A percentile compares a stretch with the other conserved stretches of the same genome.
Evolutionary conservation across 2,797 vertebrate species (phyloP).

Genomic region (Simalia tracyae): DNA sequence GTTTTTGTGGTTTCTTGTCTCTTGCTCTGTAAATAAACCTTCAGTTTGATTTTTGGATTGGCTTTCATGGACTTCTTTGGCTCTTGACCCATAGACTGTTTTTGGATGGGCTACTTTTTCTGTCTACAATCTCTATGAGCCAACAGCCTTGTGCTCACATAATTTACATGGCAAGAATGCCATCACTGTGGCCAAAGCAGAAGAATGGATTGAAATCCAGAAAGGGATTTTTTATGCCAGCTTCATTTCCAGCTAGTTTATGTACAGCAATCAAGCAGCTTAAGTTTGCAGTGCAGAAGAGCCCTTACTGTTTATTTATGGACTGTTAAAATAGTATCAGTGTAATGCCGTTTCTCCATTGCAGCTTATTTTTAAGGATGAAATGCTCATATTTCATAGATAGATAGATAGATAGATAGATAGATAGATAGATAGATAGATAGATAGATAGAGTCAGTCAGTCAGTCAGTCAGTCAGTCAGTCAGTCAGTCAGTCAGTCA

Average conservation of each 20-base stretch:
- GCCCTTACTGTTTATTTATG: not conserved
- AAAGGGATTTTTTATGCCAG: not conserved
- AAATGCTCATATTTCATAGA: no score
- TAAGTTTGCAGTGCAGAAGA: not conserved
- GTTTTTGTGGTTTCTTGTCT: not conserved
- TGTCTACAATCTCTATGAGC: not conserved
- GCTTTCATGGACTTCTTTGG: not conserved
- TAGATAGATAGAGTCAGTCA: no score
- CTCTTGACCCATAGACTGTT: not conserved
- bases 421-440: no score
- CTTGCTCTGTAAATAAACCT: not conserved
- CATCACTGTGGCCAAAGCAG: not conserved
- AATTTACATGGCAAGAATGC: not conserved
- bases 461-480: no score
- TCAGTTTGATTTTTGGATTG: not conserved
- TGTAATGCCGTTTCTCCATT: no score
- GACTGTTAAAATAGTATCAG: no score
- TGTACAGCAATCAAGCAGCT: not conserved
- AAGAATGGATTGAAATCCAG: not conserved
- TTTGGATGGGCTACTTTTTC: not conserved
- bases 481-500: no score
- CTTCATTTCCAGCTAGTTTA: not conserved
- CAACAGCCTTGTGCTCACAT: not conserved
- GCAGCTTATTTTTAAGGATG: no score
- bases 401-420: no score